These are phyloP conservation scores for Coregonus suidteri DNA, from an alignment of 2,797 vertebrate species.

Conservation along the genomic window DNA sequence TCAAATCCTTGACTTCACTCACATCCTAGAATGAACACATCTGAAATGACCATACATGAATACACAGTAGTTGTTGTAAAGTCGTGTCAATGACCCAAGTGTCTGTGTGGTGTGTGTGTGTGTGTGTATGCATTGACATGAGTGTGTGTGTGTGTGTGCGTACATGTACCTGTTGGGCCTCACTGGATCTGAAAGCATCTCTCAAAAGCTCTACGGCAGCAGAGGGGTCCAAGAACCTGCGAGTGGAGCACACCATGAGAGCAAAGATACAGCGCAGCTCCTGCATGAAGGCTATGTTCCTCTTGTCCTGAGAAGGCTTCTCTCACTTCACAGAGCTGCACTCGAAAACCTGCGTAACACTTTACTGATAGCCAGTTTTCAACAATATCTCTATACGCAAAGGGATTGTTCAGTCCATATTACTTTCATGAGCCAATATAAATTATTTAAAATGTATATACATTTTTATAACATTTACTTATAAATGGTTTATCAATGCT, in stretches of 20 bases:
- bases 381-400: not conserved
- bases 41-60: not conserved
- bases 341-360: not conserved
- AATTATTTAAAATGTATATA: not conserved
- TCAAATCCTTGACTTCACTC: conserved; percentile 81
- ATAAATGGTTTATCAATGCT: not conserved
- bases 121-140: not conserved
- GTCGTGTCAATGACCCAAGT: not conserved
- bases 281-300: conserved; percentile 95
- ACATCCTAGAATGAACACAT: conserved; percentile 85
- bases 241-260: conserved; percentile 89
- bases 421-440: not conserved
- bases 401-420: too few species aligned
- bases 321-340: conserved; percentile 13
- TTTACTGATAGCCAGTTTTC: not conserved
- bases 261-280: conserved; percentile 94
- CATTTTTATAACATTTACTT: not conserved
- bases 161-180: conserved; percentile 89
- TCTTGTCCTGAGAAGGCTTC: conserved; percentile 82
- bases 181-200: conserved; percentile 86
- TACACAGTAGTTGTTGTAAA: not conserved
- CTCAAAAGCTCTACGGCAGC: conserved; percentile 89
- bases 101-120: conserved; percentile 1
- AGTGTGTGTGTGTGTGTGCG: conserved; percentile 1
- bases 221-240: conserved; percentile 92